Evolutionary conservation across 2,797 vertebrate species (phyloP), one percentile per base, ranked within the genome.

Genomic region (Danio aesculapii): DNA sequence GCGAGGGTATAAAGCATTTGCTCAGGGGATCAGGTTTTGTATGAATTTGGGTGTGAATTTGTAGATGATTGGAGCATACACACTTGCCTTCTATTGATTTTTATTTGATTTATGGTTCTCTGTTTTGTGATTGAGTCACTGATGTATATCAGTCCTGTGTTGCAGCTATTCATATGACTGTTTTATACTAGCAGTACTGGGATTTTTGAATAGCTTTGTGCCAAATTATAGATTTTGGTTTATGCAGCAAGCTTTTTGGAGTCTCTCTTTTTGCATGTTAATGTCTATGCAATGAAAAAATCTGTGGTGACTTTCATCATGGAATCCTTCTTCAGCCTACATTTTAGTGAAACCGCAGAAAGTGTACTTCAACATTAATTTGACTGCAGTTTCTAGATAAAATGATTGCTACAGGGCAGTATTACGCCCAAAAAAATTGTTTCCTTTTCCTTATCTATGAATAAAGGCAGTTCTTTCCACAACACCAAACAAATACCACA

Each of bases 141-240:
- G 75, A 68, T 58, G 44, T 69, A 46, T 49, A 39, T 66, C 44
- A 41, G 53, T 73, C 12, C 10, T 55, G 12, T 59, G 53, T 59
- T 52, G 19, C 53, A 11, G 11, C 0, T 12, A 46, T 61, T 79
- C 21, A 61, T 50, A 11, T 4, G 7, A n/a, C 10, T 41, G 1
- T 17, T 17, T 39, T 17, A 3, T 44, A 6, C n/a, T 47, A 59
- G 13, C 47, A 10, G 49, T 21, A n/a, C 59, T 64, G 16, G 64
- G 19, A 8, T 12, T 55, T 66, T 76, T 21, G 58, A 68, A 58
- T n/a, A 64, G 49, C 12, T 64, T 53, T 11, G 61, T 47, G 41
- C 2, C 8, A 30, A 69, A 41, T 41, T 6, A 62, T 6, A 62
- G 30, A 39, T 14, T 41, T 39, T 41, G 10, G 10, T 43, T 6